phyloP scores from a whole-genome alignment of 2,888 invertebrate species.

The Macrosoma leucophasiata region DNA sequence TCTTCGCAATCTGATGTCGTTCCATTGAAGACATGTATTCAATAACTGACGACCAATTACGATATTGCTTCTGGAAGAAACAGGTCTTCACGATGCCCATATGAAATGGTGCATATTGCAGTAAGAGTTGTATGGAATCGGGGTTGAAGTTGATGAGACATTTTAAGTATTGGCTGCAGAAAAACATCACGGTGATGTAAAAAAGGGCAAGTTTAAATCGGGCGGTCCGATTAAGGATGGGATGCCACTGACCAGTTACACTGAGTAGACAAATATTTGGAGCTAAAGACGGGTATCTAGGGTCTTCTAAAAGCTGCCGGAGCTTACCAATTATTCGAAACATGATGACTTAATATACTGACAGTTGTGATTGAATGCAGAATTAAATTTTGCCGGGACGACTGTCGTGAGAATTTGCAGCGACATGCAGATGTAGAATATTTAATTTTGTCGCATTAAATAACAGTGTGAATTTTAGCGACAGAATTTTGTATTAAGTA shows the following conservation, averaged over 20 bases:
- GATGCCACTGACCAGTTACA: slow-evolving; percentile 42
- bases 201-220: slow-evolving; percentile 36
- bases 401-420: slow-evolving; percentile 35
- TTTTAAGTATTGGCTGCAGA: slow-evolving; percentile 45
- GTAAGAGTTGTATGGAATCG: slow-evolving; percentile 36
- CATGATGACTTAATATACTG: slow-evolving; percentile 2
- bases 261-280: slow-evolving; percentile 39
- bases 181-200: slow-evolving; percentile 37
- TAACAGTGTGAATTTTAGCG: no score
- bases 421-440: slow-evolving; percentile 8
- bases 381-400: slow-evolving; percentile 14
- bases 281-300: slow-evolving; percentile 42
- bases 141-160: slow-evolving; percentile 33
- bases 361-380: slow-evolving; percentile 2
- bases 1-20: slow-evolving; percentile 30
- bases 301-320: slow-evolving; percentile 35
- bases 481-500: no score
- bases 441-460: no score
- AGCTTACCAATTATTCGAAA: slow-evolving; percentile 15
- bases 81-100: slow-evolving; percentile 44
- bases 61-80: slow-evolving; percentile 40
- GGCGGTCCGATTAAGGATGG: slow-evolving; percentile 27
- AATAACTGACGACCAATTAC: slow-evolving; percentile 41
- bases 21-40: slow-evolving; percentile 41
- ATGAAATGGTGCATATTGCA: slow-evolving; percentile 52